phyloP scores from a whole-genome alignment of 1,140 invertebrate species.

The Rhyzopertha dominica region DNA sequence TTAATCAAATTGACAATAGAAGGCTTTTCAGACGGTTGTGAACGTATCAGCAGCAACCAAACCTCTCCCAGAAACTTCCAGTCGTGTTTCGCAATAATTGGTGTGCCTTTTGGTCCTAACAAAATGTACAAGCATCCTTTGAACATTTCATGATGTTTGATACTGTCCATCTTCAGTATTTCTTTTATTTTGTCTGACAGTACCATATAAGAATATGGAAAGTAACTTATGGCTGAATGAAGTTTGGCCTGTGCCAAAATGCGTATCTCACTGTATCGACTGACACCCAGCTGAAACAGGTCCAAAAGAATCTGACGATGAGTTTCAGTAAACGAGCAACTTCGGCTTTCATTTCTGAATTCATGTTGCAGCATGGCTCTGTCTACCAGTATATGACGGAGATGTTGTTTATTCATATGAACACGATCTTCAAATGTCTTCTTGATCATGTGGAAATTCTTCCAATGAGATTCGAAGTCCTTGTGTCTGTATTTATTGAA shows the following conservation, averaged over 20 bases:
- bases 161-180: conserved; percentile 55
- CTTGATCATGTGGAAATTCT: conserved; percentile 57
- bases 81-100: conserved; percentile 64
- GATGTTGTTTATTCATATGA: conserved; percentile 55
- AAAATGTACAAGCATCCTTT: conserved; percentile 79
- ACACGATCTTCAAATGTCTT: conserved; percentile 58
- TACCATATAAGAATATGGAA: conserved; percentile 57
- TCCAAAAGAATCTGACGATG: conserved; percentile 59
- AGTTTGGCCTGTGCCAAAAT: conserved; percentile 58
- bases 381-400: conserved; percentile 61
- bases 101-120: conserved; percentile 57
- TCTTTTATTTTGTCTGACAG: conserved; percentile 57
- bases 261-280: conserved; percentile 63
- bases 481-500: conserved; percentile 52
- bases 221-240: conserved; percentile 48
- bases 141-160: conserved; percentile 63
- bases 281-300: conserved; percentile 60
- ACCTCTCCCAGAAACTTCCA: conserved; percentile 67
- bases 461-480: conserved; percentile 53
- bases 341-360: conserved; percentile 48
- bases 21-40: conserved; percentile 74
- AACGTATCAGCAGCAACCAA: conserved; percentile 70
- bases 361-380: conserved; percentile 64
- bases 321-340: conserved; percentile 49
- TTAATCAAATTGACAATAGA: conserved; percentile 74